Evolutionary conservation across 2,888 invertebrate genomes (phyloP).

Genomic region (Acrobasis suavella): DNA sequence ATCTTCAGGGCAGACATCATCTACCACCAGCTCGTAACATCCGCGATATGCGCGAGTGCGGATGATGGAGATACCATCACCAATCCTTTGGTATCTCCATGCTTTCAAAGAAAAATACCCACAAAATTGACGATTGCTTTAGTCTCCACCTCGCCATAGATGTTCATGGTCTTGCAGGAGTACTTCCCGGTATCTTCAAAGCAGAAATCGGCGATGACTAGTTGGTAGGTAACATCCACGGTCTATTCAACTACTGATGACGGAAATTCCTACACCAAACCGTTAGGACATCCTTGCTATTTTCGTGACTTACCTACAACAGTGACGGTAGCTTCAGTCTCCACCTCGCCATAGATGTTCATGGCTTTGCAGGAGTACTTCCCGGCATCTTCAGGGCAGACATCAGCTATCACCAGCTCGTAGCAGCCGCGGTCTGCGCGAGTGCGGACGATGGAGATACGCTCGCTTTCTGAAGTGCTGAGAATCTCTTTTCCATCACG

Average conservation of each 20-base stretch:
- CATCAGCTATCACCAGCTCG: slow-evolving; percentile 84
- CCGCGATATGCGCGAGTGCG: too few species aligned
- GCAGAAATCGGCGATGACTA: too few species aligned
- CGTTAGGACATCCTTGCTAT: too few species aligned
- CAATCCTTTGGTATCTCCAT: too few species aligned
- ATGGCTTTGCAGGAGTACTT: slow-evolving; percentile 91
- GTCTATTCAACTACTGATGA: slow-evolving; percentile 54
- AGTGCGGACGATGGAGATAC: slow-evolving; percentile 87
- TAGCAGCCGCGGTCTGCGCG: slow-evolving; percentile 92
- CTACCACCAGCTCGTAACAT: slow-evolving; percentile 79
- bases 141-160: too few species aligned
- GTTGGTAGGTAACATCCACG: too few species aligned
- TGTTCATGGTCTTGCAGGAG: too few species aligned
- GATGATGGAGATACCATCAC: too few species aligned
- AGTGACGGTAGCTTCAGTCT: slow-evolving; percentile 88
- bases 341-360: slow-evolving; percentile 90
- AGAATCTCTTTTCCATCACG: slow-evolving; percentile 90
- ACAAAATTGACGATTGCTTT: too few species aligned
- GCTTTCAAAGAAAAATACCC: too few species aligned
- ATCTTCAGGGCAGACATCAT: slow-evolving; percentile 80
- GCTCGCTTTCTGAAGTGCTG: slow-evolving; percentile 85
- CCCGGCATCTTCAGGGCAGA: slow-evolving; percentile 87
- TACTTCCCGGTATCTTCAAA: too few species aligned
- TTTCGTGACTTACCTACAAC: slow-evolving; percentile 85
- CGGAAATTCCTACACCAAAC: too few species aligned